These are phyloP conservation scores for Alloscopus bannaensis DNA, from an alignment of 2,888 invertebrate species.

Conservation along the genomic window DNA sequence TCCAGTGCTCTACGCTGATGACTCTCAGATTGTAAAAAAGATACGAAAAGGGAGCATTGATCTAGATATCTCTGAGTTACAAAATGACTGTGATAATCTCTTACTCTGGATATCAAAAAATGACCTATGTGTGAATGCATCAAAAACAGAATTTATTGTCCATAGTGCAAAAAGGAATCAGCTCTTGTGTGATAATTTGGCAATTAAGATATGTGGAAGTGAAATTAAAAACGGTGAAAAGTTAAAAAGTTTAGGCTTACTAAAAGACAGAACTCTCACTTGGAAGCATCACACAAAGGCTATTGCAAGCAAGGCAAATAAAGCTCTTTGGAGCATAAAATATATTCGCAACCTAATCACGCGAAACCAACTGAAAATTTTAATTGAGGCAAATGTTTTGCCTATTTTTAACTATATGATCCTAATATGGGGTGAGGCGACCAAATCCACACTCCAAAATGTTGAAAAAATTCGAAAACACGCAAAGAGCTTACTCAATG, in stretches of 20 bases:
- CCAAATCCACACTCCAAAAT: not conserved
- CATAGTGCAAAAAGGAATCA: not conserved
- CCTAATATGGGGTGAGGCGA: conserved; percentile 9
- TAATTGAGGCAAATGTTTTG: conserved; percentile 7
- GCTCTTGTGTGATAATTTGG: not conserved
- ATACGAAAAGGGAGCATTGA: not conserved
- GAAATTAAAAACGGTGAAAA: not conserved
- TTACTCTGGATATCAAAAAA: not conserved
- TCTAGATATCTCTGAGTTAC: conserved; percentile 1
- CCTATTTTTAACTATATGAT: conserved; percentile 16
- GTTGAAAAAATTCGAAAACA: not conserved
- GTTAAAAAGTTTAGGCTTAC: conserved; percentile 30
- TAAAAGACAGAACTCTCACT: conserved; percentile 6
- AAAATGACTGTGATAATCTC: conserved; percentile 16
- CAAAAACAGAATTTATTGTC: conserved; percentile 22
- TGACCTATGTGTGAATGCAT: conserved; percentile 16
- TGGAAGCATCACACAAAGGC: conserved; percentile 7
- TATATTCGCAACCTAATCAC: not conserved
- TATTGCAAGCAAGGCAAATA: conserved; percentile 15
- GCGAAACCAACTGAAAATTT: not conserved
- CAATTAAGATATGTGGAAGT: not conserved
- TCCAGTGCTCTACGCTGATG: conserved; percentile 24
- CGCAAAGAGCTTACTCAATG: no score
- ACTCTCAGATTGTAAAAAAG: conserved; percentile 10
- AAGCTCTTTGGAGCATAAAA: not conserved